phyloP scores from a whole-genome alignment of 2,888 invertebrate genomes.

The Peribatodes rhomboidaria region DNA sequence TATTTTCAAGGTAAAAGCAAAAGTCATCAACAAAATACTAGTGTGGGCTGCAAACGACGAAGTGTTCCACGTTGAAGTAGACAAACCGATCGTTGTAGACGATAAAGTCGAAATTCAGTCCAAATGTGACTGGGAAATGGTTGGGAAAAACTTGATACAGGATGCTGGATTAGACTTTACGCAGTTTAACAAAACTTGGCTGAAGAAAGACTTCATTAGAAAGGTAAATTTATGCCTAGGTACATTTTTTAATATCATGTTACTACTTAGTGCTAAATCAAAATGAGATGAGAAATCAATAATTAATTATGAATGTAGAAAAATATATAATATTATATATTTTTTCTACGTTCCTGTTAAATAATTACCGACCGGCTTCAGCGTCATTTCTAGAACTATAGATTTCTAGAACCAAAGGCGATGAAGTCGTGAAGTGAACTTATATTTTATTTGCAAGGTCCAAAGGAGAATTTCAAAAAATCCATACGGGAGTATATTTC shows the following conservation, averaged over 20 bases:
- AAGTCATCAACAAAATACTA: conserved; percentile 62
- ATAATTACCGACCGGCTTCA: too few relatives aligned
- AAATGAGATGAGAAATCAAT: too few relatives aligned
- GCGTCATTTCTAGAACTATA: too few relatives aligned
- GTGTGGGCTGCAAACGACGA: conserved; percentile 76
- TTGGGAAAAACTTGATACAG: conserved; percentile 57
- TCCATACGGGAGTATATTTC: conserved; percentile 73
- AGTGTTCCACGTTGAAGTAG: conserved; percentile 70
- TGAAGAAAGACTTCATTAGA: conserved; percentile 74
- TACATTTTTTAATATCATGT: background rate
- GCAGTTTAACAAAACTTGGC: conserved; percentile 71
- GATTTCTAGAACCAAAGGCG: too few relatives aligned
- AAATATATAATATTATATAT: too few relatives aligned
- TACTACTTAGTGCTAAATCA: too few relatives aligned
- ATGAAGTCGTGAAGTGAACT: too few relatives aligned
- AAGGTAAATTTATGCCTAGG: conserved; percentile 64
- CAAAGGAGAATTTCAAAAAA: conserved; percentile 58
- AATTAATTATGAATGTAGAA: too few relatives aligned
- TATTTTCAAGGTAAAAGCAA: conserved; percentile 63
- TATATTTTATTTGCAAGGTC: conserved; percentile 51
- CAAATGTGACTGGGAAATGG: conserved; percentile 59
- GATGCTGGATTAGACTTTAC: conserved; percentile 64
- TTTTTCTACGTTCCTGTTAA: too few relatives aligned
- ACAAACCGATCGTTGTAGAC: conserved; percentile 62
- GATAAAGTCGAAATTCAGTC: conserved; percentile 51